Evolutionary conservation across 2,888 invertebrate species (phyloP).

Genomic region (Xestia c-nigrum): DNA sequence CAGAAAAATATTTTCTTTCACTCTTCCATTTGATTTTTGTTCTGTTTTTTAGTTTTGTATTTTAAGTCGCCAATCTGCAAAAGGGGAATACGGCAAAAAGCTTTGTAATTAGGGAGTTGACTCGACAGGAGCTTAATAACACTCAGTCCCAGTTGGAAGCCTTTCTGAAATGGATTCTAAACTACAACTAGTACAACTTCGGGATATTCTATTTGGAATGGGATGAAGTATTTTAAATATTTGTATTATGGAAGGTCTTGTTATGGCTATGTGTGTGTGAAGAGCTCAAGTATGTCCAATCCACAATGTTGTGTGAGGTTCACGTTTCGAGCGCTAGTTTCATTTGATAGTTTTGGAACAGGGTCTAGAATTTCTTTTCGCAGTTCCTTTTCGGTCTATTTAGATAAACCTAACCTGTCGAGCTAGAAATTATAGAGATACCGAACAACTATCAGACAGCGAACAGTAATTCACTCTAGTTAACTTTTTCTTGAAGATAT

Average conservation of each 20-base stretch:
- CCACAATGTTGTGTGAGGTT: slow-evolving; percentile 32
- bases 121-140: slow-evolving; percentile 75
- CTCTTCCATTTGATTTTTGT: slow-evolving; percentile 62
- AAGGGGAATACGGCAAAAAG: slow-evolving; percentile 70
- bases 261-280: slow-evolving; percentile 32
- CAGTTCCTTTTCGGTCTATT: slow-evolving; percentile 17
- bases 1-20: slow-evolving; percentile 61
- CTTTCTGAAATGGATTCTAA: slow-evolving; percentile 67
- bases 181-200: slow-evolving; percentile 56
- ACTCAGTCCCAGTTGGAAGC: slow-evolving; percentile 70
- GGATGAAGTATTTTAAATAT: slow-evolving; percentile 60
- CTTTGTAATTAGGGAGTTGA: slow-evolving; percentile 75
- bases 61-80: slow-evolving; percentile 72
- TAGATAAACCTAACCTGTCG: slow-evolving; percentile 9
- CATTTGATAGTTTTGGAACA: slow-evolving; percentile 40
- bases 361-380: slow-evolving; percentile 41
- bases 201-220: slow-evolving; percentile 51
- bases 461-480: slow-evolving; percentile 14
- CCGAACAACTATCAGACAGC: neutral
- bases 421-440: slow-evolving; percentile 23
- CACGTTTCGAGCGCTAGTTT: slow-evolving; percentile 36
- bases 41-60: slow-evolving; percentile 63
- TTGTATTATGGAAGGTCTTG: slow-evolving; percentile 41
- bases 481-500: slow-evolving; percentile 30
- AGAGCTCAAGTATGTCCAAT: slow-evolving; percentile 44